Evolutionary conservation across 2,888 invertebrate genomes (phyloP).

Genomic region (Caenorhabditis afra): DNA sequence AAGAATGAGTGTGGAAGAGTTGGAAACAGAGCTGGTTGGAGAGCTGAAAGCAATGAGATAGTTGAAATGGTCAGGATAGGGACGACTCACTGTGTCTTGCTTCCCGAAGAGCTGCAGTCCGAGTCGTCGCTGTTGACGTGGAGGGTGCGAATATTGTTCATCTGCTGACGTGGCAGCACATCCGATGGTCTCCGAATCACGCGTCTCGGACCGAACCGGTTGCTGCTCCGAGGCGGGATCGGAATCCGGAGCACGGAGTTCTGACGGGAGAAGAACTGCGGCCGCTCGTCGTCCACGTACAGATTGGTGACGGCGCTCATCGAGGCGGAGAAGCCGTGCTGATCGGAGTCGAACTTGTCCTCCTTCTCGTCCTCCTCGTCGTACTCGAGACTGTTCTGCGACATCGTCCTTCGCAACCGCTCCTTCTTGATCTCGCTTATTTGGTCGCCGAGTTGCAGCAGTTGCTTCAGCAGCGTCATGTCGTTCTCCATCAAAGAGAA

Average conservation of each 20-base stretch:
- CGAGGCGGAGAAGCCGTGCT: conserved; percentile 68
- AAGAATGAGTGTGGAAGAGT: conserved; percentile 48
- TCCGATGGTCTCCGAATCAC: conserved; percentile 71
- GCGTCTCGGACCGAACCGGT: conserved; percentile 72
- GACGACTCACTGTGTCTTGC: conserved; percentile 52
- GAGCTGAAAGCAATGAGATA: conserved; percentile 24
- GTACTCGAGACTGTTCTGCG: conserved; percentile 61
- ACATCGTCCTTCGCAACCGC: conserved; percentile 58
- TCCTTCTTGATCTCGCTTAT: conserved; percentile 70
- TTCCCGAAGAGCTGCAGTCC: conserved; percentile 44
- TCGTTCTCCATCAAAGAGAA: conserved; percentile 80
- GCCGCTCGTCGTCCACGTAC: conserved; percentile 73
- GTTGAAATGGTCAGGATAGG: too few relatives aligned
- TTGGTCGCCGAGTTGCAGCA: conserved; percentile 76
- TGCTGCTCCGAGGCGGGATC: conserved; percentile 77
- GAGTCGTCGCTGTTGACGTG: conserved; percentile 62
- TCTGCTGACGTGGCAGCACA: conserved; percentile 55
- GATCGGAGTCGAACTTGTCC: conserved; percentile 61
- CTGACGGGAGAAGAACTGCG: conserved; percentile 79
- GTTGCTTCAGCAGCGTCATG: conserved; percentile 78
- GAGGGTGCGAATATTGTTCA: conserved; percentile 50
- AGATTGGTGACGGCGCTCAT: conserved; percentile 76
- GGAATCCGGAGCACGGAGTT: conserved; percentile 80
- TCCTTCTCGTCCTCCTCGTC: conserved; percentile 67
- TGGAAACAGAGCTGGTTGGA: conserved; percentile 47